Evolutionary conservation across 2,113 vertebrate genomes (phyloP), one percentile per base, ranked within the genome.

Genomic region (Chauna torquata): DNA sequence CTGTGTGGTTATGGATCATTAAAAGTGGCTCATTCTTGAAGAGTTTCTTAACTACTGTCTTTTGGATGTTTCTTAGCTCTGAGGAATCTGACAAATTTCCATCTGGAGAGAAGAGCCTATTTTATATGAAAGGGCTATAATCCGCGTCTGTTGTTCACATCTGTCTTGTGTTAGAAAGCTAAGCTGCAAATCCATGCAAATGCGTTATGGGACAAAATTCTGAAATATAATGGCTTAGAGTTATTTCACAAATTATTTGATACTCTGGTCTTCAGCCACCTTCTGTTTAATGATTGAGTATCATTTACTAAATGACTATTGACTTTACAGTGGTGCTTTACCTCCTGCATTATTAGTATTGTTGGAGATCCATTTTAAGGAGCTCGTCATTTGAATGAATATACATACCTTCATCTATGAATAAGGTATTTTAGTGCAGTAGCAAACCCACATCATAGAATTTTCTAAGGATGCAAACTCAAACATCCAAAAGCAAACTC

Each of bases 1-100:
- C 84, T 71, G 45, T 90, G 86, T 96, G 92, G 95, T 86, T 97
- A 94, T 3, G 82, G 91, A 91, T 92, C 82, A 96, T 92, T 97
- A 95, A 82, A 96, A 97, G 44, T 68, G 80, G 86, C 44, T 98
- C 93, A 93, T 97, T 97, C 94, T 96, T 96, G 84, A 89, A 83
- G 72, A 86, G 40, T 54, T 96, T 88, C 86, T 94, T 80, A 95
- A 96, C 77, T 87, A 61, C 52, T 74, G 76, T 94, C 83, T 97
- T 90, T 95, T 92, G 91, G 80, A 79, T 86, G 76, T 94, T 96
- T 70, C 68, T 89, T 94, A 96, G 87, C 61, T 96, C 94, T 82
- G 94, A 92, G 70, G 82, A 97, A 91, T 96, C 92, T 96, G 83
- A 84, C 96, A 94, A 95, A 96, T 92, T 96, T 96, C 92, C 81